A percentile compares a stretch with the other conserved stretches of the same genome.
These are phyloP conservation scores for Myiotriccus ornatus DNA, from an alignment of 2,797 vertebrate genomes.

Conservation along the genomic window DNA sequence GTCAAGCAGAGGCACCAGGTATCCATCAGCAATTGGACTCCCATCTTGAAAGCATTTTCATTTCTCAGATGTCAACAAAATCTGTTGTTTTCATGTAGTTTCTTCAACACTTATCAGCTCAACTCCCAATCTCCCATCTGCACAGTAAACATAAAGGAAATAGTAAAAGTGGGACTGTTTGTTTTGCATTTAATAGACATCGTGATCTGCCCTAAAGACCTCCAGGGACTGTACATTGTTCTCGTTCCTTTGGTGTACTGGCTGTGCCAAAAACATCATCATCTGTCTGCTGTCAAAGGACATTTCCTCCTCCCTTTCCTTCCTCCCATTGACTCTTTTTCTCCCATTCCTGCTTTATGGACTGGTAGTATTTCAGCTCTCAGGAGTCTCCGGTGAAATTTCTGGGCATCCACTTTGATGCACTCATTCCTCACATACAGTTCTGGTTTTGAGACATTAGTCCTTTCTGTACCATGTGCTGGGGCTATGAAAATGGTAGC, in stretches of 20 bases:
- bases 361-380: background rate
- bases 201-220: background rate
- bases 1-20: background rate
- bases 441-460: background rate
- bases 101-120: background rate
- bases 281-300: background rate
- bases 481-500: background rate
- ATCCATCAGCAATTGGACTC: background rate
- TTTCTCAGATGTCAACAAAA: background rate
- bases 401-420: background rate
- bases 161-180: background rate
- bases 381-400: background rate
- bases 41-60: background rate
- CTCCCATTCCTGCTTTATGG: background rate
- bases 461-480: background rate
- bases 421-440: accelerated
- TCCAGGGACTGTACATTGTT: background rate
- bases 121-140: background rate
- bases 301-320: background rate
- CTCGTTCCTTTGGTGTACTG: background rate
- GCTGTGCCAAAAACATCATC: background rate
- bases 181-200: background rate
- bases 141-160: background rate
- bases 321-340: background rate
- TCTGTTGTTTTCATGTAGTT: background rate